Evolutionary conservation across 2,888 invertebrate species (phyloP).

Genomic region (Lasioglossum marginatum): DNA sequence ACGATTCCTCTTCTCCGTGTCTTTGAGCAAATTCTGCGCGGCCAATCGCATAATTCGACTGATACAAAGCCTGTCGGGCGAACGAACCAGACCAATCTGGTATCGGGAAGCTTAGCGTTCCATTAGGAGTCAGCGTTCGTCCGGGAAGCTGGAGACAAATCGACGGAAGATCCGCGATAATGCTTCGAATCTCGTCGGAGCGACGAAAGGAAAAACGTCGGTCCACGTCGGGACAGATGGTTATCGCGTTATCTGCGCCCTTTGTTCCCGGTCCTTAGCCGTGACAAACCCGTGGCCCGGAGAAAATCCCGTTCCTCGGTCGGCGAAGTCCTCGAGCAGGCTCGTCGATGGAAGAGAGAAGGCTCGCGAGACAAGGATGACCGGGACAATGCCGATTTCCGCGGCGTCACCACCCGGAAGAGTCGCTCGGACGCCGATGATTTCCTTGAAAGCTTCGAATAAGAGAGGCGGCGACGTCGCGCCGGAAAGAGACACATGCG

Average conservation of each 20-base stretch:
- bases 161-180: constrained; percentile 5
- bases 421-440: constrained; percentile 67
- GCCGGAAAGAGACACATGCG: constrained; percentile 34
- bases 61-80: neutral
- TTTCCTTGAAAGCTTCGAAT: constrained; percentile 62
- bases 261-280: constrained; percentile 34
- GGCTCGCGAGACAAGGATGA: constrained; percentile 27
- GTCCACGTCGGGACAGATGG: constrained; percentile 27
- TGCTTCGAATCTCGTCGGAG: neutral
- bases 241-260: constrained; percentile 34
- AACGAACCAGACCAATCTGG: constrained; percentile 3
- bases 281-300: constrained; percentile 2
- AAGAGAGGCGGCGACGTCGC: constrained; percentile 35
- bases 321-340: constrained; percentile 18
- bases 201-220: constrained; percentile 2
- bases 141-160: neutral
- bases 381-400: constrained; percentile 77
- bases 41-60: neutral
- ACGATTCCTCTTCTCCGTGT: neutral
- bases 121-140: neutral
- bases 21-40: neutral
- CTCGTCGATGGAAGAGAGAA: neutral
- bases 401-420: constrained; percentile 77
- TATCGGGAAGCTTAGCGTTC: neutral
- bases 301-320: constrained; percentile 37